Evolutionary conservation across 2,113 vertebrate species (phyloP).

Genomic region (Dromas ardeola): DNA sequence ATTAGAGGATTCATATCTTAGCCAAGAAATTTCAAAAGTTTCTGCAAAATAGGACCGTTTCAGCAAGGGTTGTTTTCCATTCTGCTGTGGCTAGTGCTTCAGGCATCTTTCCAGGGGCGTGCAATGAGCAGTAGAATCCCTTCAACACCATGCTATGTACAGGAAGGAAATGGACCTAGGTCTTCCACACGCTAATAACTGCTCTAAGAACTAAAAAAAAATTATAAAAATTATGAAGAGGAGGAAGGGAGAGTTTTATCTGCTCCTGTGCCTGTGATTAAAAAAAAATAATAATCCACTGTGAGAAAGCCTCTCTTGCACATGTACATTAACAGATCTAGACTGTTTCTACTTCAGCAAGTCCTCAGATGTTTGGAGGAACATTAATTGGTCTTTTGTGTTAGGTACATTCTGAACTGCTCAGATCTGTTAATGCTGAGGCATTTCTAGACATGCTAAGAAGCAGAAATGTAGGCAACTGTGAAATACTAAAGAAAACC

Average conservation of each 20-base stretch:
- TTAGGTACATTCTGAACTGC: background rate
- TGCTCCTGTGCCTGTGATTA: background rate
- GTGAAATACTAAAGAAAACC: background rate
- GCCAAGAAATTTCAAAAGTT: background rate
- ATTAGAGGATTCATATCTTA: background rate
- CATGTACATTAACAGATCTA: background rate
- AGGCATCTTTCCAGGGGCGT: background rate
- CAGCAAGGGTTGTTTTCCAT: background rate
- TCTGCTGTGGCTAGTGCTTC: background rate
- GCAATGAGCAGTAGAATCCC: background rate
- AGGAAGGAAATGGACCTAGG: background rate
- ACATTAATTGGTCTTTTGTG: background rate
- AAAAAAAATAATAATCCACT: background rate
- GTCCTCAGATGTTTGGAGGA: background rate
- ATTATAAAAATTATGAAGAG: background rate
- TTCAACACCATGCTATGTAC: accelerated
- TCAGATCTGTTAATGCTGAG: background rate
- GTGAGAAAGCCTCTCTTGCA: background rate
- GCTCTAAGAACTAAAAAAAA: background rate
- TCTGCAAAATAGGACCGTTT: background rate
- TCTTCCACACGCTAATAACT: background rate
- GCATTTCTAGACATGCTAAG: background rate
- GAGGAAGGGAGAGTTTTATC: background rate
- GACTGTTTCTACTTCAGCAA: background rate
- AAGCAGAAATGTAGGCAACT: background rate